Evolutionary conservation across 2,797 vertebrate species (phyloP), one percentile per base, ranked within the genome.

Genomic region (Lagocephalus sceleratus): DNA sequence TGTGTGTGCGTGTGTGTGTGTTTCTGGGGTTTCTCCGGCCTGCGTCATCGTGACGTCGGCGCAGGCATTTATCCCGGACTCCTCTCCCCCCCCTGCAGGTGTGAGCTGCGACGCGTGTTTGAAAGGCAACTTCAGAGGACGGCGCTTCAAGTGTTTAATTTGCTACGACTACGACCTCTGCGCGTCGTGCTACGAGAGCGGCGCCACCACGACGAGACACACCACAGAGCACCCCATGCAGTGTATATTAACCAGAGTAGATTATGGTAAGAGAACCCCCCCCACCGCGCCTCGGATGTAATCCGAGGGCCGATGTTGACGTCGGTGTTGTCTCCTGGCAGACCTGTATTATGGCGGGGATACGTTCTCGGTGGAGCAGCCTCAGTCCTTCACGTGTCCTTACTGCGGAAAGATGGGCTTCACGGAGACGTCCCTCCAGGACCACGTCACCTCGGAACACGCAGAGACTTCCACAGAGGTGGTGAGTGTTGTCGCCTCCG

Each of bases 71-170:
- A 16, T 17, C 5, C n/a, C 15, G 5, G 3, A n/a, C 16, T 16
- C 5, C 0, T 8, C n/a, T 43, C 46, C 40, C 6, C 50, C 16
- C 39, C 44, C 51, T 65, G 14, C 88, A 99, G 97, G 97, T 94
- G 97, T 99, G 92, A 99, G 96, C 94, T 98, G 97, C 81, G 97
- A 99, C 90, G 97, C 96, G 77, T 99, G 97, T 96, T 97, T 99
- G 89, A 99, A 99, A 93, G 97, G 97, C 88, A 99, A 99, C 90
- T 99, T 99, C 80, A 90, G 96, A 90, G 97, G 97, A 75, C 91
- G 97, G 67, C 69, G 97, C 82, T 99, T 96, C 85, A 99, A 99
- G 94, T 99, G 97, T 92, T 95, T 99, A 92, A 97, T 99, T 88
- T 99, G 96, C 92, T 99, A 98, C 92, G 97, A 99, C 91, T 99